Percentiles rank a stretch among this genome's conserved stretches.
These are phyloP conservation scores for Acrobasis consociella DNA, from an alignment of 2,888 invertebrate species.

Conservation along the genomic window DNA sequence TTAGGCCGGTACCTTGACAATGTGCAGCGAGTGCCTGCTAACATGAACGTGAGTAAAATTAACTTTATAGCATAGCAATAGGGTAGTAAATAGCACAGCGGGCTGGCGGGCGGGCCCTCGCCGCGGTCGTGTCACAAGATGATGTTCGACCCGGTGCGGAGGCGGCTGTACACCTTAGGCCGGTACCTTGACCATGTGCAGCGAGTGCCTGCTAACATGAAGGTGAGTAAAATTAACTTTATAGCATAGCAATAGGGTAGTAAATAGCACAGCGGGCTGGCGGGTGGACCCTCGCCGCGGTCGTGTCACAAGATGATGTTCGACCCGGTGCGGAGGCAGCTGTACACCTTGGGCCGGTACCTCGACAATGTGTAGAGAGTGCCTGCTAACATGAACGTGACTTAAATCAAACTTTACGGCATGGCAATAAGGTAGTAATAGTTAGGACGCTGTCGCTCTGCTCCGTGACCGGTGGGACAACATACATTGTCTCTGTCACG, in stretches of 20 bases:
- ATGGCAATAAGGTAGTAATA: background rate
- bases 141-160: slow-evolving; percentile 90
- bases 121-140: slow-evolving; percentile 96
- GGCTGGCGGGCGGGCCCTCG: slow-evolving; percentile 86
- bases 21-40: slow-evolving; percentile 85
- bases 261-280: slow-evolving; percentile 53
- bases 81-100: slow-evolving; percentile 43
- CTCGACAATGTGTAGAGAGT: slow-evolving; percentile 88
- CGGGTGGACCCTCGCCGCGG: slow-evolving; percentile 90
- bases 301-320: slow-evolving; percentile 97
- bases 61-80: background rate
- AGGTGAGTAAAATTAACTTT: slow-evolving; percentile 67
- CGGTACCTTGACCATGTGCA: slow-evolving; percentile 90
- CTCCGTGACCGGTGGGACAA: too few relatives aligned
- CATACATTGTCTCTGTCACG: too few relatives aligned
- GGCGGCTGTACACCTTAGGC: slow-evolving; percentile 91
- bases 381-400: slow-evolving; percentile 87
- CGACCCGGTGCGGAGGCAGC: slow-evolving; percentile 88
- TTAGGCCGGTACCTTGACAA: slow-evolving; percentile 92
- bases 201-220: slow-evolving; percentile 86
- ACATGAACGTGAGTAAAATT: slow-evolving; percentile 84
- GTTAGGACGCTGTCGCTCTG: too few relatives aligned
- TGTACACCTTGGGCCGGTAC: slow-evolving; percentile 92
- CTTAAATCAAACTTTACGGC: slow-evolving; percentile 27
- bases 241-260: background rate